Evolutionary conservation across 2,888 invertebrate genomes (phyloP).

Genomic region (Dynastes maya): DNA sequence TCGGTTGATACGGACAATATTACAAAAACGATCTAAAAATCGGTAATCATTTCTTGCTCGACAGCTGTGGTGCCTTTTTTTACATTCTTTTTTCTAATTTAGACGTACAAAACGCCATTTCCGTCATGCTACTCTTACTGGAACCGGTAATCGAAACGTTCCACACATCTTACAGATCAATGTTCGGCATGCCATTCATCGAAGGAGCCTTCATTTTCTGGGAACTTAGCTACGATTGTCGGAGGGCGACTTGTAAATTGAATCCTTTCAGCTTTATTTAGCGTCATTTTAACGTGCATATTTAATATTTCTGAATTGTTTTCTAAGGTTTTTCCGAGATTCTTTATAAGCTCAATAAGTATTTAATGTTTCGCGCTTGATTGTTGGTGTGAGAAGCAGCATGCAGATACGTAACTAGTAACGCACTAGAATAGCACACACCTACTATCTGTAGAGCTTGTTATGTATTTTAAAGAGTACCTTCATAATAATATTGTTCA

Average conservation of each 20-base stretch:
- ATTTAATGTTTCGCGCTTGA: no score
- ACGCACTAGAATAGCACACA: no score
- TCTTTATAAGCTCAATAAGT: no score
- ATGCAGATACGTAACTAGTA: no score
- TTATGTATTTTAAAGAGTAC: no score
- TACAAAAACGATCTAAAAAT: conserved; percentile 35
- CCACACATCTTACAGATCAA: conserved; percentile 51
- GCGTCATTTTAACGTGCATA: no score
- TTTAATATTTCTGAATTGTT: no score
- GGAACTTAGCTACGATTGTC: conserved; percentile 61
- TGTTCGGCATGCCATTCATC: conserved; percentile 58
- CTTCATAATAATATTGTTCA: no score
- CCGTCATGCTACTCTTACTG: conserved; percentile 53
- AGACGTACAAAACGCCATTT: conserved; percentile 52
- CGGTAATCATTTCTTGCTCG: conserved; percentile 49
- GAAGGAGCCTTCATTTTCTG: conserved; percentile 58
- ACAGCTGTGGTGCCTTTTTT: conserved; percentile 46
- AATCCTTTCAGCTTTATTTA: conserved; percentile 62
- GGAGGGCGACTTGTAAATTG: conserved; percentile 61
- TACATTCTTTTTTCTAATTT: conserved; percentile 30
- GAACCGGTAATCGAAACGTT: conserved; percentile 55
- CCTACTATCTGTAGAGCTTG: no score
- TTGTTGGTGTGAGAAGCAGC: no score
- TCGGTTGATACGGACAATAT: conserved; percentile 28
- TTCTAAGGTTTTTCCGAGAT: no score